Conservation (phyloP, 2,113 vertebrate species). For the Atrichornis clamosus region DNA sequence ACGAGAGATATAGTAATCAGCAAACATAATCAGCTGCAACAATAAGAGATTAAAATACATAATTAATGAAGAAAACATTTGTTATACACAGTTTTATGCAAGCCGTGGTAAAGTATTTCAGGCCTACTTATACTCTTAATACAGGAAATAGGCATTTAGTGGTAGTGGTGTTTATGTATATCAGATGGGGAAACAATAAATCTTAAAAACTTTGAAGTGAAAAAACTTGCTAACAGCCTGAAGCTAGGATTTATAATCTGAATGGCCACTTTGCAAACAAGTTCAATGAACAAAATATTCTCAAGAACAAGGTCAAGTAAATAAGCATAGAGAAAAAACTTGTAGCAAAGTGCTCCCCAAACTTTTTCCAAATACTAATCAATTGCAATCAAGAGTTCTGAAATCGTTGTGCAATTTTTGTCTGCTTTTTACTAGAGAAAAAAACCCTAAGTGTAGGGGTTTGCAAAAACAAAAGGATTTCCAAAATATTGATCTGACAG, state of each 20-base stretch:
- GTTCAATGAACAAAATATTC: neutral
- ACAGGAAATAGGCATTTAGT: neutral
- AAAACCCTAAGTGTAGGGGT: neutral
- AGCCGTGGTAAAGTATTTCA: neutral
- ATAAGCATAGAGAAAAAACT: neutral
- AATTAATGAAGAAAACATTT: neutral
- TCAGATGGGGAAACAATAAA: neutral
- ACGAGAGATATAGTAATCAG: neutral
- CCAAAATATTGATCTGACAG: neutral
- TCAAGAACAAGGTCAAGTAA: neutral
- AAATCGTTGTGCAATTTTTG: neutral
- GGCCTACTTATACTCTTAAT: neutral
- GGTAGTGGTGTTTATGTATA: neutral
- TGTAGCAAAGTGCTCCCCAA: neutral
- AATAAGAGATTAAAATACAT: neutral
- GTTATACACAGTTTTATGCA: neutral
- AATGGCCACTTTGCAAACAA: neutral
- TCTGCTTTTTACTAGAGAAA: slow-evolving; percentile 12
- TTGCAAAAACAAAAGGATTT: neutral
- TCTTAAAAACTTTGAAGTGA: neutral
- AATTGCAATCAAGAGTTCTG: neutral
- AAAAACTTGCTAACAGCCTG: neutral
- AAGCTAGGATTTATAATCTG: slow-evolving; percentile 22
- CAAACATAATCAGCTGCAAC: neutral
- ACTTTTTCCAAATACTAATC: neutral